Conservation (phyloP, 2,888 invertebrate genomes). For the Chirona hameri region DNA sequence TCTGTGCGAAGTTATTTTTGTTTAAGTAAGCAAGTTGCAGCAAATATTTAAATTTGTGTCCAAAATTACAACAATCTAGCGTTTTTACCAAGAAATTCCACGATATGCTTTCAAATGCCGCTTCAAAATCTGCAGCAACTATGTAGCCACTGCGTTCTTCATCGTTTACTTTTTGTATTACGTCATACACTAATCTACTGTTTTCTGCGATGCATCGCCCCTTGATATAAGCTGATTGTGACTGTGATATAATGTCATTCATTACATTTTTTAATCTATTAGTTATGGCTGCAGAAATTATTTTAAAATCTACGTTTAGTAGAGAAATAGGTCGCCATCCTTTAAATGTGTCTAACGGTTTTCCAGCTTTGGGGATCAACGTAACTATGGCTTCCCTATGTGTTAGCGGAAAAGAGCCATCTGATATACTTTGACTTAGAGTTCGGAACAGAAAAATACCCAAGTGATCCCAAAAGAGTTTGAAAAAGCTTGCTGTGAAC, state of each 20-base stretch:
- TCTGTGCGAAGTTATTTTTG: background rate
- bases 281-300: background rate
- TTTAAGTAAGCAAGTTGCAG: background rate
- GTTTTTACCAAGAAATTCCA: background rate
- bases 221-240: background rate
- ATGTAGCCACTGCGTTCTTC: background rate
- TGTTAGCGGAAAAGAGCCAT: background rate
- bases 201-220: background rate
- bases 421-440: background rate
- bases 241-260: background rate
- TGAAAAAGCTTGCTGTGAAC: background rate
- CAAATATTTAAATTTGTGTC: background rate
- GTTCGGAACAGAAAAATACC: background rate
- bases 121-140: background rate
- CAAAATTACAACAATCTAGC: background rate
- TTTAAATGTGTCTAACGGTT: background rate
- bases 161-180: background rate
- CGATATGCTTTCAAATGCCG: background rate
- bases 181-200: background rate
- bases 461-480: background rate
- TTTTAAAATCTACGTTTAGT: background rate
- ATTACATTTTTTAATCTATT: background rate
- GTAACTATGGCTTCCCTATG: background rate
- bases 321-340: background rate
- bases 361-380: background rate